These are phyloP conservation scores for Schizotus pectinicornis DNA, from an alignment of 2,888 invertebrate species.

Conservation along the genomic window DNA sequence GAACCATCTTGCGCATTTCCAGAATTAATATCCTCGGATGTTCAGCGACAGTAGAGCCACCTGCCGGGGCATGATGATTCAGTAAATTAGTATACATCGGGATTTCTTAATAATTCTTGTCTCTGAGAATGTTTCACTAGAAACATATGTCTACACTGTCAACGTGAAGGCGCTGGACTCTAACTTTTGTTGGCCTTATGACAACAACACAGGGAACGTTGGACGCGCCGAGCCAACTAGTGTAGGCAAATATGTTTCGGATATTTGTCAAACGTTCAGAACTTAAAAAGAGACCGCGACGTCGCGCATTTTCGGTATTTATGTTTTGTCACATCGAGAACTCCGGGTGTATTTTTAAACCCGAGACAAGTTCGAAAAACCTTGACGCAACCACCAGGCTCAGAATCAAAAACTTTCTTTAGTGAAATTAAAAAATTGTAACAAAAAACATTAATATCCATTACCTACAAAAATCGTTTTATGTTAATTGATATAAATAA, in stretches of 20 bases:
- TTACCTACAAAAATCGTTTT: no score
- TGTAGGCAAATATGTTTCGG: conserved; percentile 42
- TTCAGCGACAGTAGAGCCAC: conserved; percentile 44
- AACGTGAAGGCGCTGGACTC: conserved; percentile 36
- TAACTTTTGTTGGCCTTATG: conserved; percentile 24
- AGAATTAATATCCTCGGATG: conserved; percentile 47
- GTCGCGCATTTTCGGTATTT: conserved; percentile 38
- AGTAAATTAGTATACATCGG: conserved; percentile 53
- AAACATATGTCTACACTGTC: conserved; percentile 48
- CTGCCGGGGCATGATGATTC: conserved; percentile 52
- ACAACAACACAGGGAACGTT: conserved; percentile 17
- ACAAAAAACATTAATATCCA: no score
- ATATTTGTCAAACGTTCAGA: conserved; percentile 41
- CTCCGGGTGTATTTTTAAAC: conserved; percentile 29
- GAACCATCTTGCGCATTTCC: conserved; percentile 32
- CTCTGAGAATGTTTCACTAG: conserved; percentile 44
- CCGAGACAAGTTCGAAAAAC: not conserved
- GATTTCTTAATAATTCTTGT: conserved; percentile 54
- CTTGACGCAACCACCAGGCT: no score
- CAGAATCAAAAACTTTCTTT: no score
- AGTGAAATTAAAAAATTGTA: no score
- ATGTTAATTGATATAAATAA: conserved; percentile 39
- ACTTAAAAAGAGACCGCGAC: conserved; percentile 34
- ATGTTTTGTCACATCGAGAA: conserved; percentile 40
- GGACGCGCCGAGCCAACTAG: conserved; percentile 24